Percentiles rank a stretch among this genome's conserved stretches.
phyloP scores from a whole-genome alignment of 1,140 invertebrate genomes.

The Helicoverpa zea region DNA sequence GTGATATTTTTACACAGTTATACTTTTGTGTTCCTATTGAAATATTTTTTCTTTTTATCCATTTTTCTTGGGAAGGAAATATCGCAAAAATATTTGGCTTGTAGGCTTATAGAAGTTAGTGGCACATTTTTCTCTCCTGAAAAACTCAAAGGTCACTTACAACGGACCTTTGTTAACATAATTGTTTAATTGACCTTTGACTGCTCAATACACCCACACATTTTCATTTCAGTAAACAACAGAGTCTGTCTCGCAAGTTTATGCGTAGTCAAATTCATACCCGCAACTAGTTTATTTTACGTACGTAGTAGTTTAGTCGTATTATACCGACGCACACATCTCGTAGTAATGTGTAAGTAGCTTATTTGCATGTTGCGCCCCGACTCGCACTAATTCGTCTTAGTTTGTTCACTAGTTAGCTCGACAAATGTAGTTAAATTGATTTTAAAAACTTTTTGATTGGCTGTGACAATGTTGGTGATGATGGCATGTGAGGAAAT shows the following conservation, averaged over 20 bases:
- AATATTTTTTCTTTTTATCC: too few relatives aligned
- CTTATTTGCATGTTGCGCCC: constrained; percentile 34
- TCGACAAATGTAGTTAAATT: background rate
- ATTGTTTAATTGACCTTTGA: too few relatives aligned
- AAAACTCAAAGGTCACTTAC: too few relatives aligned
- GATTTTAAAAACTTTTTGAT: background rate
- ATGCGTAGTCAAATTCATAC: constrained; percentile 1
- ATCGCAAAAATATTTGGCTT: too few relatives aligned
- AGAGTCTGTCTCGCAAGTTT: background rate
- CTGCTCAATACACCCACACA: background rate
- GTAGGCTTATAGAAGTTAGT: too few relatives aligned
- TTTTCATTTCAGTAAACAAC: background rate
- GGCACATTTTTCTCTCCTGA: too few relatives aligned
- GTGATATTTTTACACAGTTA: too few relatives aligned
- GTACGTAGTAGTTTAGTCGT: constrained; percentile 46
- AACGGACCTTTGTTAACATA: too few relatives aligned
- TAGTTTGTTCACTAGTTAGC: constrained; percentile 23
- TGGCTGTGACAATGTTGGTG: too few relatives aligned
- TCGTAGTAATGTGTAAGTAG: constrained; percentile 34
- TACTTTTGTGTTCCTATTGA: too few relatives aligned
- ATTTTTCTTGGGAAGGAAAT: too few relatives aligned
- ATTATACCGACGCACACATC: constrained; percentile 34
- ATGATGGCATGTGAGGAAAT: too few relatives aligned
- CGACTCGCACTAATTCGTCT: constrained; percentile 5
- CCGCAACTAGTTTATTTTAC: constrained; percentile 38